Evolutionary conservation across 2,113 vertebrate genomes (phyloP).

Genomic region (Odocoileus virginianus): DNA sequence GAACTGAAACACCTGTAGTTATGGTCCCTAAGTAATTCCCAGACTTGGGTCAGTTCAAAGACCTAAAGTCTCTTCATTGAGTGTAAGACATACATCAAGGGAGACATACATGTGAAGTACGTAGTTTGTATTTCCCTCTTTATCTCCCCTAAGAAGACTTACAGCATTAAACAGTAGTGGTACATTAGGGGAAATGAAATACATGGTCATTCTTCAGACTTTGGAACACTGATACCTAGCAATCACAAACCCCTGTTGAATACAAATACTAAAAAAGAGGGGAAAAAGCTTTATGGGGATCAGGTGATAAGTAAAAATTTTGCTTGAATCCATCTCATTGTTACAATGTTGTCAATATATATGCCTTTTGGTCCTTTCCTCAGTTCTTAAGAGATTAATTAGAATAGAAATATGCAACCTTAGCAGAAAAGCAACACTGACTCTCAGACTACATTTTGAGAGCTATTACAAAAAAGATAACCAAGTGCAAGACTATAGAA

Average conservation of each 20-base stretch:
- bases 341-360: background rate
- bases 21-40: background rate
- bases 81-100: background rate
- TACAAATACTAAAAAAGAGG: background rate
- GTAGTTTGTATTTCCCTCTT: background rate
- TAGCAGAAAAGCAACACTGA: background rate
- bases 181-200: background rate
- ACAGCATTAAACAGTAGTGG: background rate
- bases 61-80: background rate
- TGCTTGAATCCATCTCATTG: background rate
- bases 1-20: background rate
- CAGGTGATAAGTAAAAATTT: background rate
- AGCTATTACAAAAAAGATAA: background rate
- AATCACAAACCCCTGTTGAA: background rate
- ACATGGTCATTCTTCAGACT: background rate
- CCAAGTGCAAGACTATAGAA: background rate
- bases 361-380: background rate
- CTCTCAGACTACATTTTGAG: background rate
- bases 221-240: background rate
- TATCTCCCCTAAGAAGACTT: background rate
- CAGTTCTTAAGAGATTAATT: background rate
- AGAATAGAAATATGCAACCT: background rate
- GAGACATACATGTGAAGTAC: background rate
- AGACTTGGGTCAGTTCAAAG: background rate
- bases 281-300: background rate